phyloP scores from a whole-genome alignment of 2,888 invertebrate species.

The Hermodice carunculata region DNA sequence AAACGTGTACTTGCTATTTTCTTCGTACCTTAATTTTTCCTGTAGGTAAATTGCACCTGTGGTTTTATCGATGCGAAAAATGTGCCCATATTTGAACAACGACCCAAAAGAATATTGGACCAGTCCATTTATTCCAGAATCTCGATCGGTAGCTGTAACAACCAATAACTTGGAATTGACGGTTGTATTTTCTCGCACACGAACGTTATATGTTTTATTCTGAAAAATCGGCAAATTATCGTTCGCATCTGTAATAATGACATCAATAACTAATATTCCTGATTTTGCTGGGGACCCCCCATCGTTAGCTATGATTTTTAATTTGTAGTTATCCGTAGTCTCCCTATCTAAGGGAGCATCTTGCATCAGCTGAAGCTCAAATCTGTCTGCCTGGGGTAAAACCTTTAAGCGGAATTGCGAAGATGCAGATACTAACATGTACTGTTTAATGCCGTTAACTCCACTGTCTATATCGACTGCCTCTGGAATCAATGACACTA shows the following conservation, averaged over 20 bases:
- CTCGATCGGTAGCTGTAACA: conserved; percentile 39
- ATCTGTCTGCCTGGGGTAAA: conserved; percentile 27
- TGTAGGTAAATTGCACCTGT: conserved; percentile 24
- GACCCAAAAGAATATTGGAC: conserved; percentile 30
- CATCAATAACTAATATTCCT: conserved; percentile 30
- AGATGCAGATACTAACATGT: no score
- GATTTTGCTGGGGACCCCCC: conserved; percentile 70
- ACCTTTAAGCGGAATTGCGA: conserved; percentile 12
- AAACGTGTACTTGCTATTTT: conserved; percentile 23
- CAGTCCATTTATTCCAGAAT: conserved; percentile 35
- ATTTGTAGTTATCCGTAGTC: conserved; percentile 19
- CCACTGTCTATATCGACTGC: no score
- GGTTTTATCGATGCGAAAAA: conserved; percentile 21
- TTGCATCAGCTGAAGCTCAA: conserved; percentile 35
- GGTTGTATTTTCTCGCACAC: conserved; percentile 33
- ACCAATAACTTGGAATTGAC: conserved; percentile 21
- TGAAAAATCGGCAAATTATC: conserved; percentile 37
- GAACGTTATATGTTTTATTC: conserved; percentile 35
- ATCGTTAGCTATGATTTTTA: conserved; percentile 36
- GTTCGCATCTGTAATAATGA: conserved; percentile 36
- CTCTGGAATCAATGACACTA: no score
- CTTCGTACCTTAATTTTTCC: conserved; percentile 31
- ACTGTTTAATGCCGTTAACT: no score
- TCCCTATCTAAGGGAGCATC: conserved; percentile 37
- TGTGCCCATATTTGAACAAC: conserved; percentile 18